Evolutionary conservation across 2,888 invertebrate species (phyloP), one percentile per base, ranked within the genome.

Genomic region (Caenorhabditis angaria): DNA sequence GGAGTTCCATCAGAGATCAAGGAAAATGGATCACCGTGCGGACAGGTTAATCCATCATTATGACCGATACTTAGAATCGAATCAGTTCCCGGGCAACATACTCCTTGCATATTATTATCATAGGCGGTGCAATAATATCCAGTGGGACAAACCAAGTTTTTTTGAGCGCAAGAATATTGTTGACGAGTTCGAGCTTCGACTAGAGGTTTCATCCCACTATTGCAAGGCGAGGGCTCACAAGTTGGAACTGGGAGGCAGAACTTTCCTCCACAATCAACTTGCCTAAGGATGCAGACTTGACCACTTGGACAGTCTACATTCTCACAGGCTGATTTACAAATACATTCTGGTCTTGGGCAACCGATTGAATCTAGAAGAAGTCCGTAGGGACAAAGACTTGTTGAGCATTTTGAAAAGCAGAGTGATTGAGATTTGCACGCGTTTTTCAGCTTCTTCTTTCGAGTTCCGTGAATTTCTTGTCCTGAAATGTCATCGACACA

Each of bases 21-120:
- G 2, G 81, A 68, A 56, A 79, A 83, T 24, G 82, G 77, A 62
- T 80, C 80, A 4, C 83, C 83, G 57, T 83, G 83, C 0, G 77
- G 77, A 53, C 83, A 83, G 8, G 70, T 48, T 54, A 74, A 12
- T 25, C 70, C 41, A 62, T 64, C 58, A 53, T 76, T 54, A 41
- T 60, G 59, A 47, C 71, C 71, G 27, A 71, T 71, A 35, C 62
- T 66, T 24, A 64, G 67, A 32, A 68, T 73, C 0, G 59, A 61
- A 62, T 51, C 77, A 20, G 72, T 72, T 35, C 69, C 72, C 2
- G 82, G 82, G 56, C 83, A 83, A 53, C 83, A 83, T 2, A 83
- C 74, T 18, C 83, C 82, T 22, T 77, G 63, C 62, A 65, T 67
- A 28, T 70, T 69, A 12, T 70, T 57, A 59, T 80, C 78, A 41